A percentile compares a stretch with the other conserved stretches of the same genome.
Conservation (phyloP, 2,888 invertebrate species). For the Fragum sueziense region DNA sequence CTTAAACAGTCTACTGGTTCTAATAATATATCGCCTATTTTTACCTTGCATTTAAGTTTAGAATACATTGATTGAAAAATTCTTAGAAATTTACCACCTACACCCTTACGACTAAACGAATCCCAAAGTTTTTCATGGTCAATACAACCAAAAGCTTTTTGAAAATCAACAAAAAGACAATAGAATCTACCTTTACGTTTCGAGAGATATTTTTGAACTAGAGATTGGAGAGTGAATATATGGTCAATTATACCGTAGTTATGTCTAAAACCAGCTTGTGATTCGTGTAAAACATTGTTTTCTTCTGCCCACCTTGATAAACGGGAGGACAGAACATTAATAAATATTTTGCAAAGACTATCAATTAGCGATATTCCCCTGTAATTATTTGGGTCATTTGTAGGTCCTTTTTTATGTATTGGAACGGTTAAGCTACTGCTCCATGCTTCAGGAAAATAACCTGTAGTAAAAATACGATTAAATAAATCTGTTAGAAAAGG, state of each 20-base stretch:
- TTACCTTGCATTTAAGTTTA: neutral
- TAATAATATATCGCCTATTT: neutral
- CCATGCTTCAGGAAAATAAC: neutral
- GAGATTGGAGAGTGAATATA: constrained; percentile 2
- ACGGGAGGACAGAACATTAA: neutral
- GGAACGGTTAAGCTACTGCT: constrained; percentile 2
- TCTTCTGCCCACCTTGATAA: neutral
- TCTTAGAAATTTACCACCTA: constrained; percentile 4
- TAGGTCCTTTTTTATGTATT: constrained; percentile 9
- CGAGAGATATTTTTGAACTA: constrained; percentile 15
- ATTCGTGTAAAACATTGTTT: constrained; percentile 9
- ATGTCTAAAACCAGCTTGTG: constrained; percentile 6
- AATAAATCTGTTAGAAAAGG: neutral
- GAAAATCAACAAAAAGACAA: constrained; percentile 16
- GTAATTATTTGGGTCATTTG: constrained; percentile 27
- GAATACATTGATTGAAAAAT: constrained; percentile 17
- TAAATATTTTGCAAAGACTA: constrained; percentile 23
- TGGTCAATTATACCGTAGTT: constrained; percentile 14
- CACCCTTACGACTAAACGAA: constrained; percentile 6
- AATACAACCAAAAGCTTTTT: constrained; percentile 8
- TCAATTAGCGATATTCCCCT: constrained; percentile 36
- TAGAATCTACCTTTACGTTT: constrained; percentile 17
- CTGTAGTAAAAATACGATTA: neutral
- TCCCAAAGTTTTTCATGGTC: constrained; percentile 13
- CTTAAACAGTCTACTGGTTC: neutral